Conservation (phyloP, 2,113 vertebrate species). For the Colistium nudipinnis region DNA sequence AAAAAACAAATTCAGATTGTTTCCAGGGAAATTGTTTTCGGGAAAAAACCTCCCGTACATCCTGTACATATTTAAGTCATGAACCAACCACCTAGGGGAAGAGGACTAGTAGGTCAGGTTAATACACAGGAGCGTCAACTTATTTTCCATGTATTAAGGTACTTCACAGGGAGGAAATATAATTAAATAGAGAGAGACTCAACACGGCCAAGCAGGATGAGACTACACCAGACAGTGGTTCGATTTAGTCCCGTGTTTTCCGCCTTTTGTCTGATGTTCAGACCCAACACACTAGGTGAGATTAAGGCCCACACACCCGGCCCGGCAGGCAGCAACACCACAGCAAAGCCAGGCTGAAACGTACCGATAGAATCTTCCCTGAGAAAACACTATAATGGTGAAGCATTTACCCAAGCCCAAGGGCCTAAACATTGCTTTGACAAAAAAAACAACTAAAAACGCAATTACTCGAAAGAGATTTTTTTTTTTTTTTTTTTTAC, state of each 20-base stretch:
- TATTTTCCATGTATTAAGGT: conserved; percentile 21
- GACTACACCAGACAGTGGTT: conserved; percentile 29
- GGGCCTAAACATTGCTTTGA: conserved; percentile 25
- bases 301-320: conserved; percentile 25
- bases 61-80: conserved; percentile 27
- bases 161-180: conserved; percentile 41
- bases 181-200: conserved; percentile 21
- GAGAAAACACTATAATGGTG: conserved; percentile 61
- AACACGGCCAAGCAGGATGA: conserved; percentile 5
- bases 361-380: conserved; percentile 70
- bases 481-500: conserved; percentile 21
- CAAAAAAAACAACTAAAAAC: conserved; percentile 28
- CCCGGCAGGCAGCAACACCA: conserved; percentile 24
- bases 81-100: conserved; percentile 24
- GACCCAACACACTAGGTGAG: conserved; percentile 5
- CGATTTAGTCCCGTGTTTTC: conserved; percentile 41
- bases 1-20: conserved; percentile 55
- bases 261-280: conserved; percentile 5
- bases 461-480: conserved; percentile 34
- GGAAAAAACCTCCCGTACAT: conserved; percentile 23
- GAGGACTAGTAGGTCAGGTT: conserved; percentile 54
- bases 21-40: conserved; percentile 48
- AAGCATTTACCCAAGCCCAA: conserved; percentile 50
- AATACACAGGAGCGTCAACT: conserved; percentile 46
- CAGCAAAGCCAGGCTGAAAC: conserved; percentile 10